These are phyloP conservation scores for Xerus inauris DNA, from an alignment of 2,113 vertebrate species.

Conservation along the genomic window DNA sequence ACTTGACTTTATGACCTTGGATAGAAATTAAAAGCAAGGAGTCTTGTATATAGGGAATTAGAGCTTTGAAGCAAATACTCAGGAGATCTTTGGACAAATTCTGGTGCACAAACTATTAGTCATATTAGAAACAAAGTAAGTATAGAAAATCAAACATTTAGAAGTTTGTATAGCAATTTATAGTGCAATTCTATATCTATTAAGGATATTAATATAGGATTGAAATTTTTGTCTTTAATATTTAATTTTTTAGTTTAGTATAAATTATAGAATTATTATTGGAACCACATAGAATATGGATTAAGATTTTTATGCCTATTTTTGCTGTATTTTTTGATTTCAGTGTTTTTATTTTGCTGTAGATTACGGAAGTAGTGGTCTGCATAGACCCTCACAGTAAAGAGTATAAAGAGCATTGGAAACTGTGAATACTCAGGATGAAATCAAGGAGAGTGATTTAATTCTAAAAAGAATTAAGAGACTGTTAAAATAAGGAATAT, in stretches of 20 bases:
- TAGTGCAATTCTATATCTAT: neutral
- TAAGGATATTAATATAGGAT: neutral
- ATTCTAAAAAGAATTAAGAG: neutral
- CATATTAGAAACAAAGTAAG: neutral
- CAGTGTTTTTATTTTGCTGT: neutral
- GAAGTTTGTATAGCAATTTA: neutral
- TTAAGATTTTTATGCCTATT: neutral
- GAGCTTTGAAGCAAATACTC: neutral
- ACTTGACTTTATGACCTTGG: neutral
- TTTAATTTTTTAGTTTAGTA: constrained; percentile 29
- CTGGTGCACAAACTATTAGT: neutral
- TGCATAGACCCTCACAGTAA: neutral
- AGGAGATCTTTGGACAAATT: neutral
- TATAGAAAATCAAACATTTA: neutral
- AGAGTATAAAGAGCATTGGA: neutral
- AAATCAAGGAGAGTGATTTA: neutral
- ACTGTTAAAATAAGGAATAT: neutral
- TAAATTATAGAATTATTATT: neutral
- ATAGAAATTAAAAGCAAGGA: neutral
- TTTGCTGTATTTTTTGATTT: neutral
- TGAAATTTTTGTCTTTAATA: neutral
- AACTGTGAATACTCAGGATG: neutral
- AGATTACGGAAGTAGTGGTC: neutral
- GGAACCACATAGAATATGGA: neutral
- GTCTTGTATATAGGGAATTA: neutral